A percentile compares a stretch with the other conserved stretches of the same genome.
phyloP scores from a whole-genome alignment of 2,113 vertebrate species.

The Phaethon lepturus region DNA sequence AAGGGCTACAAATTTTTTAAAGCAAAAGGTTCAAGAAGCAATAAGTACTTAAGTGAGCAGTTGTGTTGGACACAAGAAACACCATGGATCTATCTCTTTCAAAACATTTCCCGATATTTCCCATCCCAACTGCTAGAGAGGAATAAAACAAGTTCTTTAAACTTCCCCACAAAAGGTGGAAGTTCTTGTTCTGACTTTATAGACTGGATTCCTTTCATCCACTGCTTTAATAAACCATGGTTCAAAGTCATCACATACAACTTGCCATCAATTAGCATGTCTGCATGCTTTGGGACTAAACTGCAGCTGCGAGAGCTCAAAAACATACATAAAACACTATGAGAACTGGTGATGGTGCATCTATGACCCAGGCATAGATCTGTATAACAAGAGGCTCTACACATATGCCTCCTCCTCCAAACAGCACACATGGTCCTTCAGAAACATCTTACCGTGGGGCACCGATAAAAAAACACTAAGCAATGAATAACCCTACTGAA shows the following conservation, averaged over 20 bases:
- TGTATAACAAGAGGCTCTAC: background rate
- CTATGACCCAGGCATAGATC: background rate
- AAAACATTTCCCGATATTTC: background rate
- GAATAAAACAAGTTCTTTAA: background rate
- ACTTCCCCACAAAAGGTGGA: background rate
- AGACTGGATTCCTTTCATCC: background rate
- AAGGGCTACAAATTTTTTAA: background rate
- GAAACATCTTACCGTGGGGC: background rate
- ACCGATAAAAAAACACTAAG: background rate
- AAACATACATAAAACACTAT: accelerated
- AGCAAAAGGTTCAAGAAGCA: background rate
- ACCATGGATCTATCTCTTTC: background rate
- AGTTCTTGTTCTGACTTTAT: background rate
- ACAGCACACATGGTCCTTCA: background rate
- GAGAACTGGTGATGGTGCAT: accelerated
- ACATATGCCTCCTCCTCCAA: background rate
- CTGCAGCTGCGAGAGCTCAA: background rate
- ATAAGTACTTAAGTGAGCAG: background rate
- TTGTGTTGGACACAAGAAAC: background rate
- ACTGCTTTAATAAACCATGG: background rate
- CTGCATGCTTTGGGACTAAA: background rate
- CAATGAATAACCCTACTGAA: background rate
- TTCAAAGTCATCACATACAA: background rate
- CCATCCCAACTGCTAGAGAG: background rate
- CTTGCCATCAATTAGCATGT: background rate